These are phyloP conservation scores for Pogonomyrmex barbatus DNA, from an alignment of 1,140 invertebrate genomes.

Conservation along the genomic window DNA sequence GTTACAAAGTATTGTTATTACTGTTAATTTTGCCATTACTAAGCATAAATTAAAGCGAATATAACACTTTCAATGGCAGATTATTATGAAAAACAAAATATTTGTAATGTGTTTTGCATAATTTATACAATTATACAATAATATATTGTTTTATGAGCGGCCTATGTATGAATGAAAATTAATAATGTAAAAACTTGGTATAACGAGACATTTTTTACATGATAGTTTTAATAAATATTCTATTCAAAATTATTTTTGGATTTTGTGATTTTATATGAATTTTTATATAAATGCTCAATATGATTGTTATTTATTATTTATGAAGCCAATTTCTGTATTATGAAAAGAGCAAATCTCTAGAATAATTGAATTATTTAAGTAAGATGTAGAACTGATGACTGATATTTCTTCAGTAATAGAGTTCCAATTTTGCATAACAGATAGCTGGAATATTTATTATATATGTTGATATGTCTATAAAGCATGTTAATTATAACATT, in stretches of 20 bases:
- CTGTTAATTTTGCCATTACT: conserved; percentile 54
- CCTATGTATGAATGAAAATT: not conserved
- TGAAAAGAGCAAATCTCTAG: not conserved
- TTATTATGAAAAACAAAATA: conserved; percentile 13
- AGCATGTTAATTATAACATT: conserved; percentile 19
- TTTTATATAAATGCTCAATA: not conserved
- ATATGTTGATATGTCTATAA: not conserved
- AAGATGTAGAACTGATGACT: not conserved
- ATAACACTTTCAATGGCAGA: not conserved
- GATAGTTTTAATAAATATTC: not conserved
- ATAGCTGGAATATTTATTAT: not conserved
- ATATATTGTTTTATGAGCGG: not conserved
- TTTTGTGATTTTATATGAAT: not conserved
- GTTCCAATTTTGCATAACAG: not conserved
- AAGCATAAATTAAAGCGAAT: not conserved
- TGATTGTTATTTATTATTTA: not conserved
- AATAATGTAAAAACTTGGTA: conserved; percentile 12
- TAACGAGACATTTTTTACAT: conserved; percentile 7
- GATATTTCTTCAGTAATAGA: not conserved
- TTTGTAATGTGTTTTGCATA: not conserved
- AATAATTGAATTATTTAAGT: not conserved
- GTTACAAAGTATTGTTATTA: conserved; percentile 48
- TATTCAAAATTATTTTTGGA: not conserved
- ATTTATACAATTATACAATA: not conserved
- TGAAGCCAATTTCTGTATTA: not conserved